These are phyloP conservation scores for Eurystomus gularis DNA, from an alignment of 2,113 vertebrate species.

Conservation along the genomic window DNA sequence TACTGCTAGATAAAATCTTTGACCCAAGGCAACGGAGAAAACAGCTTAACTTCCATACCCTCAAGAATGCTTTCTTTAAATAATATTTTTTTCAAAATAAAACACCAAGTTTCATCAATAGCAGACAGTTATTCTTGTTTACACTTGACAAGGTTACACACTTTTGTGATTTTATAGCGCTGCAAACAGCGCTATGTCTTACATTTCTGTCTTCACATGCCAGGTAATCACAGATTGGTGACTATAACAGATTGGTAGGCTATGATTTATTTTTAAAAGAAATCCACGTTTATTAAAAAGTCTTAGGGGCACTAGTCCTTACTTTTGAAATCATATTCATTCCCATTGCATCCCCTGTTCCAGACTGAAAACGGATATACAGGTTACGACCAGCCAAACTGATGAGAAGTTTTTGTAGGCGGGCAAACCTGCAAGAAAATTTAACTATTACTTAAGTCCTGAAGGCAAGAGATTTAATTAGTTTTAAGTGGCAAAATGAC, in stretches of 20 bases:
- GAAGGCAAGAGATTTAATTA: neutral
- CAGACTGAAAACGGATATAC: conserved; percentile 93
- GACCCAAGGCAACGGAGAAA: neutral
- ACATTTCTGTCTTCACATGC: neutral
- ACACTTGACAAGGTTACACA: neutral
- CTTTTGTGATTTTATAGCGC: neutral
- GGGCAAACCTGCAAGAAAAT: conserved; percentile 84
- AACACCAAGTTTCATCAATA: neutral
- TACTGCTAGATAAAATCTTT: neutral
- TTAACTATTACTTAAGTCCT: neutral
- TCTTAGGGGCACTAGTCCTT: neutral
- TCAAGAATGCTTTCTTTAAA: neutral
- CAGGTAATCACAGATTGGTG: neutral
- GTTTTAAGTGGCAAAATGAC: neutral
- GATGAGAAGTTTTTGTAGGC: conserved; percentile 86
- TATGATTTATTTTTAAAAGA: neutral
- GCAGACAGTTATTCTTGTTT: no score
- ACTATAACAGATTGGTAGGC: neutral
- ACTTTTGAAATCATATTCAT: conserved; percentile 99
- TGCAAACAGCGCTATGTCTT: neutral
- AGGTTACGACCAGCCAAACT: conserved; percentile 90
- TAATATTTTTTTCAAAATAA: neutral
- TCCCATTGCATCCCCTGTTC: conserved; percentile 96
- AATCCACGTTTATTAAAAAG: neutral
- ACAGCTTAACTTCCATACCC: neutral